These are phyloP conservation scores for Timandra comae DNA, from an alignment of 2,888 invertebrate genomes.

Conservation along the genomic window DNA sequence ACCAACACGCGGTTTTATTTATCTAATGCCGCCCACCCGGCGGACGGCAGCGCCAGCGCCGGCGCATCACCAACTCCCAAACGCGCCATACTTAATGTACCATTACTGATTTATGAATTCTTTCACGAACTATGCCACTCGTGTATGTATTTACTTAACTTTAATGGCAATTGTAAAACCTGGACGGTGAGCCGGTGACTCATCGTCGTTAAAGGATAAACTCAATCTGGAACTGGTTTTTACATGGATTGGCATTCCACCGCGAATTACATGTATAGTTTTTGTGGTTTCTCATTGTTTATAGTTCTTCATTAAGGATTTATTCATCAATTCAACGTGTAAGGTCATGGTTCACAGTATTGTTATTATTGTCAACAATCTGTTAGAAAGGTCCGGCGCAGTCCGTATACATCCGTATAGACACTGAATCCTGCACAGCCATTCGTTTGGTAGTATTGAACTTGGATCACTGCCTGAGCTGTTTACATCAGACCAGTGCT, in stretches of 20 bases:
- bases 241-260: background rate
- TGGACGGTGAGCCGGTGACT: slow-evolving; percentile 9
- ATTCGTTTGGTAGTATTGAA: slow-evolving; percentile 13
- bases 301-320: too few relatives aligned
- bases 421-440: slow-evolving; percentile 22
- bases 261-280: too few relatives aligned
- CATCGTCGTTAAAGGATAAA: slow-evolving; percentile 5
- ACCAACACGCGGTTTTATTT: slow-evolving; percentile 61
- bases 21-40: slow-evolving; percentile 45
- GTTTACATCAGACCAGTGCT: slow-evolving; percentile 41
- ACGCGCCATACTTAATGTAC: slow-evolving; percentile 30
- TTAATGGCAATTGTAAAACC: slow-evolving; percentile 11
- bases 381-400: too few relatives aligned
- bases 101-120: slow-evolving; percentile 34
- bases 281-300: too few relatives aligned
- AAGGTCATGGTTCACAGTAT: too few relatives aligned
- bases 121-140: slow-evolving; percentile 9
- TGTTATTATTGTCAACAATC: too few relatives aligned
- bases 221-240: slow-evolving; percentile 8
- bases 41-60: slow-evolving; percentile 19
- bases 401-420: too few relatives aligned
- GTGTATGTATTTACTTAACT: slow-evolving; percentile 8
- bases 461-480: slow-evolving; percentile 16
- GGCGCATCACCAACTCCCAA: slow-evolving; percentile 22
- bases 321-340: too few relatives aligned